phyloP scores from a whole-genome alignment of 2,113 vertebrate genomes.

The Oncorhynchus clarkii region DNA sequence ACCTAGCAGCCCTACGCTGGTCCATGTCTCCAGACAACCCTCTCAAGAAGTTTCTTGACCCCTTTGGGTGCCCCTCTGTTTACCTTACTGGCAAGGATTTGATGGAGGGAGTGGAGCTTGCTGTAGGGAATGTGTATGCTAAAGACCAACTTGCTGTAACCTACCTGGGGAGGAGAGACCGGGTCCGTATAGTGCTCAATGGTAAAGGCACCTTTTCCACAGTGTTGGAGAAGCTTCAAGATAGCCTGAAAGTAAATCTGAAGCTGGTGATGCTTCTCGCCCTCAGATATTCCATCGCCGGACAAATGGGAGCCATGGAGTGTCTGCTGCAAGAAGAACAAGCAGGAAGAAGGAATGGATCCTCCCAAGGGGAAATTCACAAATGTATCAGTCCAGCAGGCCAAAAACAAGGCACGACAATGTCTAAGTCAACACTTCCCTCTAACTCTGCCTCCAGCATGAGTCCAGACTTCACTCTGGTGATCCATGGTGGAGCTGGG shows the following conservation, averaged over 20 bases:
- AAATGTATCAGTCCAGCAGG: slow-evolving; percentile 1
- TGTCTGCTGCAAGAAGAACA: slow-evolving; percentile 52
- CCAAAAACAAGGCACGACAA: slow-evolving; percentile 14
- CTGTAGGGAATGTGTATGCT: slow-evolving; percentile 77
- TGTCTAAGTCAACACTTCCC: not conserved
- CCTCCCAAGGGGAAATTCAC: not conserved
- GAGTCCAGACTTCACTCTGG: slow-evolving; percentile 59
- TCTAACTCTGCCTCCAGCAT: not conserved
- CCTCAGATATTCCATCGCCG: slow-evolving; percentile 67
- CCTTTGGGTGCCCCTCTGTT: slow-evolving; percentile 74
- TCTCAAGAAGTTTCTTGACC: slow-evolving; percentile 68
- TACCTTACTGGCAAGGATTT: slow-evolving; percentile 76
- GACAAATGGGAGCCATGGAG: slow-evolving; percentile 74
- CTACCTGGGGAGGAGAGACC: slow-evolving; percentile 73
- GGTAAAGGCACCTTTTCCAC: slow-evolving; percentile 72
- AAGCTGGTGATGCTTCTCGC: slow-evolving; percentile 71
- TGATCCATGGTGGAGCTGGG: slow-evolving; percentile 77
- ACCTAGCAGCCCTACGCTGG: slow-evolving; percentile 69
- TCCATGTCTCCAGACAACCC: slow-evolving; percentile 65
- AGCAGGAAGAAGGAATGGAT: slow-evolving; percentile 37
- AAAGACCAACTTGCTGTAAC: slow-evolving; percentile 74
- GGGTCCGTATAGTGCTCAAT: slow-evolving; percentile 68
- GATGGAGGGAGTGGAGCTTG: slow-evolving; percentile 74
- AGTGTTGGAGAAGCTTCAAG: slow-evolving; percentile 58
- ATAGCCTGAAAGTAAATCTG: slow-evolving; percentile 62